Percentiles rank a stretch among this genome's conserved stretches.
Evolutionary conservation across 2,888 invertebrate genomes (phyloP).

Genomic region (Diaphora mendica): DNA sequence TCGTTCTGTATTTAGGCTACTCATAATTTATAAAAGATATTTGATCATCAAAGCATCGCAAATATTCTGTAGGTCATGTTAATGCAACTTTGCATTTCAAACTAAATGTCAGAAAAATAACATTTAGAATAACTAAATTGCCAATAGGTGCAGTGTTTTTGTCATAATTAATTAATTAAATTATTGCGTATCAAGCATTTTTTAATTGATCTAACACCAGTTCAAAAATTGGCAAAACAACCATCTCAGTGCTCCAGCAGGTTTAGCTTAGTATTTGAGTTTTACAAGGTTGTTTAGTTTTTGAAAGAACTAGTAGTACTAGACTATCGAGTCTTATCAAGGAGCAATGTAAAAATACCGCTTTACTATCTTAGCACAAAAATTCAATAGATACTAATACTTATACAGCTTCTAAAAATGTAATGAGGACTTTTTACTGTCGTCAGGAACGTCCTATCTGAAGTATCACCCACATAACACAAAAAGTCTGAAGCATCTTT

Average conservation of each 20-base stretch:
- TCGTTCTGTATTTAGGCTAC: no score
- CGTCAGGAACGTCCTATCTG: no score
- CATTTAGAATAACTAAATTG: not conserved
- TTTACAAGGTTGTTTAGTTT: slow-evolving; percentile 4
- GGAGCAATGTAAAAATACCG: not conserved
- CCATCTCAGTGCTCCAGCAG: not conserved
- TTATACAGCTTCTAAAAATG: not conserved
- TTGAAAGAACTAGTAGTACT: not conserved
- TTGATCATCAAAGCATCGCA: not conserved
- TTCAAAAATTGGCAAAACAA: not conserved
- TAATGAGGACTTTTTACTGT: not conserved
- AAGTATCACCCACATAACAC: not conserved
- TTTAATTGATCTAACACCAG: not conserved
- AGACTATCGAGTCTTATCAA: not conserved
- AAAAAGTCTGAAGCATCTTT: not conserved
- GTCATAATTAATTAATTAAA: not conserved
- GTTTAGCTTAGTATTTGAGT: not conserved
- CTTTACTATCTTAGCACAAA: not conserved
- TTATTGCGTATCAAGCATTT: not conserved
- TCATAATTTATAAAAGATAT: not conserved
- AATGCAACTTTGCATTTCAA: not conserved
- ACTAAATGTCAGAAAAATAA: not conserved
- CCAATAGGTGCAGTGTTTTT: not conserved
- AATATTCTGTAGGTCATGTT: not conserved
- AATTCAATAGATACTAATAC: not conserved